A percentile compares a stretch with the other conserved stretches of the same genome.
These are phyloP conservation scores for Rutpela maculata DNA, from an alignment of 2,888 invertebrate species.

Conservation along the genomic window DNA sequence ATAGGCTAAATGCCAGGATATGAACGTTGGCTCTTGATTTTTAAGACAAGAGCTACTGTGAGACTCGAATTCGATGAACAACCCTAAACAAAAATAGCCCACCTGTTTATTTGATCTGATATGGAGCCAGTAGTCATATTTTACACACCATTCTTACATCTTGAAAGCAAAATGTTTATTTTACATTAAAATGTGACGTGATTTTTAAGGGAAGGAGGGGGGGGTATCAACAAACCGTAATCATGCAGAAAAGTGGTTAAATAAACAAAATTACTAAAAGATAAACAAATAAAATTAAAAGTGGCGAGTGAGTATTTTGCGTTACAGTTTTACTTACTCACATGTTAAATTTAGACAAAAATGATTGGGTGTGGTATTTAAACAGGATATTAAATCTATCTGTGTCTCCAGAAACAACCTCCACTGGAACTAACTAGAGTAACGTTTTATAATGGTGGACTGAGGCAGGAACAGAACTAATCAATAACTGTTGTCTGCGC, in stretches of 20 bases:
- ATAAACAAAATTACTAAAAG: conserved; percentile 27
- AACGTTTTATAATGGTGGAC: conserved; percentile 67
- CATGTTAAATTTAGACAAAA: conserved; percentile 36
- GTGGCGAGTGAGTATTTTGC: conserved; percentile 40
- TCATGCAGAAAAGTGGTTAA: conserved; percentile 41
- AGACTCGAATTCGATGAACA: background rate
- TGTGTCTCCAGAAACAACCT: conserved; percentile 57
- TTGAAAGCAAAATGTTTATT: background rate
- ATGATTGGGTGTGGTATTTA: conserved; percentile 7
- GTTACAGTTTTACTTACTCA: conserved; percentile 45
- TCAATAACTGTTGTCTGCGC: conserved; percentile 70
- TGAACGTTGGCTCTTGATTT: too few relatives aligned
- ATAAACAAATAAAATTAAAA: conserved; percentile 26
- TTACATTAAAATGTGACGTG: background rate
- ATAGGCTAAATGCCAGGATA: too few relatives aligned
- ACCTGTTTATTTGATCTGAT: conserved; percentile 19
- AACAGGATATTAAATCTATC: conserved; percentile 7
- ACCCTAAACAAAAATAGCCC: background rate
- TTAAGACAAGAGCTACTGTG: background rate
- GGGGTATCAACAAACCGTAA: background rate
- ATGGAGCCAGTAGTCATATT: background rate
- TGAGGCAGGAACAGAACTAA: conserved; percentile 62
- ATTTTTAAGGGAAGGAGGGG: too few relatives aligned
- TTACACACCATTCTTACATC: background rate
- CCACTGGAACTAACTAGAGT: conserved; percentile 59